Conservation (phyloP, 2,113 vertebrate species). For the Crotalus tigris region DNA sequence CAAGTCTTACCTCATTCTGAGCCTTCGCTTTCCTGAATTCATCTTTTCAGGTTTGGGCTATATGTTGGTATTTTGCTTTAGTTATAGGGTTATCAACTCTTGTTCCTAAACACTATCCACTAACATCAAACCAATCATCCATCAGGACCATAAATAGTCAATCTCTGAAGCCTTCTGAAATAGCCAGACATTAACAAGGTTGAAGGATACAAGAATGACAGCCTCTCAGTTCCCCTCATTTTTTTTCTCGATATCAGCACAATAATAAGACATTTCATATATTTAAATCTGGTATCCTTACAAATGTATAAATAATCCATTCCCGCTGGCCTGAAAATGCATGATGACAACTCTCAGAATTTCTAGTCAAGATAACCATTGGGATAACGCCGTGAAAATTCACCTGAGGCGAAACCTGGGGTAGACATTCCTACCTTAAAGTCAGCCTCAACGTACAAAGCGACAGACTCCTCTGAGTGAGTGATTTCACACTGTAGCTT, state of each 20-base stretch:
- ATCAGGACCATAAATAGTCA: background rate
- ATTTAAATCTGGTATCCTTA: background rate
- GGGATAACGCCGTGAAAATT: background rate
- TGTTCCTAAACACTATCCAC: background rate
- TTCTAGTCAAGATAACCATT: background rate
- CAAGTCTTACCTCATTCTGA: background rate
- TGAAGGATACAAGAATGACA: background rate
- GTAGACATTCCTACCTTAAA: conserved; percentile 79
- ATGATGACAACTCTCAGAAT: background rate
- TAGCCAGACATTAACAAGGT: background rate
- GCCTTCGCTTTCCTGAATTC: background rate
- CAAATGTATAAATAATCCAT: background rate
- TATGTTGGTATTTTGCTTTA: background rate
- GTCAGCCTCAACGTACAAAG: conserved; percentile 77
- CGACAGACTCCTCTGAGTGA: conserved; percentile 65
- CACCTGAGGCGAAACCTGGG: background rate
- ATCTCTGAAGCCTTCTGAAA: background rate
- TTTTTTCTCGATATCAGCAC: background rate
- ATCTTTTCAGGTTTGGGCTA: background rate
- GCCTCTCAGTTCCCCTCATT: background rate
- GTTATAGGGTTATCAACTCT: no score
- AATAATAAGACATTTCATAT: background rate
- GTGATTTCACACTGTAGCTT: conserved; percentile 77
- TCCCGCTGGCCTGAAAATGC: background rate
- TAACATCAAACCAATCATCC: background rate